These are phyloP conservation scores for Benthosema pterotum DNA, from an alignment of 2,797 vertebrate species.

Conservation along the genomic window DNA sequence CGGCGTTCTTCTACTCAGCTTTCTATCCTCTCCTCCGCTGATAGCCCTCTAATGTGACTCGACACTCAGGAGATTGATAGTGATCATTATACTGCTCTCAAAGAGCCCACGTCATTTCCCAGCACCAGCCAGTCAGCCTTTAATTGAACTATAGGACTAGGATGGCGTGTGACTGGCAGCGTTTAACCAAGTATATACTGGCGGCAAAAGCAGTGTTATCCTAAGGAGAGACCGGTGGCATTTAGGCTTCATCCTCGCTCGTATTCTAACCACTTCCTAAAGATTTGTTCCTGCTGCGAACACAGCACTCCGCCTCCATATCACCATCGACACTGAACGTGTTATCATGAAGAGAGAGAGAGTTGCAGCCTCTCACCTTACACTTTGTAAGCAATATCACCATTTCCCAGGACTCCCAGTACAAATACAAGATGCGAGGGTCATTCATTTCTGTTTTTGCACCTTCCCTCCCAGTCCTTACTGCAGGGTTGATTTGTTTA, in stretches of 20 bases:
- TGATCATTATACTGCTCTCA: constrained; percentile 75
- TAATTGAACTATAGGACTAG: constrained; percentile 2
- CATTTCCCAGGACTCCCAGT: constrained; percentile 72
- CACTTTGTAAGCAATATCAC: constrained; percentile 76
- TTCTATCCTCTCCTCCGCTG: constrained; percentile 65
- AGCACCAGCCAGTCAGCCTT: constrained; percentile 62
- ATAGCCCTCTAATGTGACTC: constrained; percentile 77
- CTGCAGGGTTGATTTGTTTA: constrained; percentile 85
- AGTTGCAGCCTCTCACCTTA: constrained; percentile 72
- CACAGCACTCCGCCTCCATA: constrained; percentile 31
- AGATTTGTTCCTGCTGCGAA: constrained; percentile 29
- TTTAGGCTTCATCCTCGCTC: constrained; percentile 34
- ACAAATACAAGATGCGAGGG: constrained; percentile 81
- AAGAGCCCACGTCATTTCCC: constrained; percentile 75
- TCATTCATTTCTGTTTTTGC: constrained; percentile 81
- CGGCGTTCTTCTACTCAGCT: constrained; percentile 65
- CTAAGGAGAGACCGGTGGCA: constrained; percentile 44
- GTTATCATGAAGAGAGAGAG: constrained; percentile 74
- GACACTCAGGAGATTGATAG: constrained; percentile 80
- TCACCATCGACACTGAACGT: constrained; percentile 33
- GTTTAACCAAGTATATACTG: constrained; percentile 35
- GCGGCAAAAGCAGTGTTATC: constrained; percentile 29
- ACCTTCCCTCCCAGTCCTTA: constrained; percentile 78
- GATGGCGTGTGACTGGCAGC: neutral
- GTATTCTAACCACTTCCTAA: constrained; percentile 41